Evolutionary conservation across 2,113 vertebrate species (phyloP).

Genomic region (Clarias batrachus): DNA sequence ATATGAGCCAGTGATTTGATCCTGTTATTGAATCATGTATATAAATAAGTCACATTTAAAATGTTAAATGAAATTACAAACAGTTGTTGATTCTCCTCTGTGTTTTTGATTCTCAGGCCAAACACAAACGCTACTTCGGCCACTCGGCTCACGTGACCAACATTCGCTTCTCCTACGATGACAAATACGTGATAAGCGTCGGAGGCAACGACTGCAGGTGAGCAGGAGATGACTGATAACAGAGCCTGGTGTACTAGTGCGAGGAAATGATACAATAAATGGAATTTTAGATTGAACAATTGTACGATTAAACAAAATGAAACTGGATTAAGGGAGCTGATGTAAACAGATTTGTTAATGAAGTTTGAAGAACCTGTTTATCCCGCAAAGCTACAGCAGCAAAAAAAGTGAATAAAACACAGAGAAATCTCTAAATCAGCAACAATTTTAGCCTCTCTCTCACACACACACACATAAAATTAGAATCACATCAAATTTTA

Average conservation of each 20-base stretch:
- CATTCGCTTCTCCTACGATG: constrained; percentile 89
- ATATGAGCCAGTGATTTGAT: background rate
- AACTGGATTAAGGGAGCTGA: background rate
- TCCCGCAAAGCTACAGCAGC: background rate
- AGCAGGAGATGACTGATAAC: constrained; percentile 14
- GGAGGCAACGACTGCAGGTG: constrained; percentile 96
- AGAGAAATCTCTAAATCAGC: background rate
- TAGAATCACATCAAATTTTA: too few relatives aligned
- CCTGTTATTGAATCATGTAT: background rate
- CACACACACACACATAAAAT: too few relatives aligned
- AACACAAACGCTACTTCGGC: constrained; percentile 95
- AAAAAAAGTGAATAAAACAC: background rate
- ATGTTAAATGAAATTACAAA: background rate
- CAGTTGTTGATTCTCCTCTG: background rate
- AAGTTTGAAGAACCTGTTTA: background rate
- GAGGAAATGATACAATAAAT: background rate
- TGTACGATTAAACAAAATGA: background rate
- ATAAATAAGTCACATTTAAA: background rate
- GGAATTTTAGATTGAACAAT: background rate
- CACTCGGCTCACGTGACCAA: constrained; percentile 95
- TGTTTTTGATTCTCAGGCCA: constrained; percentile 74
- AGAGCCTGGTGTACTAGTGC: background rate
- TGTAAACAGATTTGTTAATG: background rate
- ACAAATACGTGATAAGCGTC: constrained; percentile 89
- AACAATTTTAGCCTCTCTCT: too few relatives aligned